Conservation (phyloP, 1,140 invertebrate species). For the Drosophila kikkawai region DNA sequence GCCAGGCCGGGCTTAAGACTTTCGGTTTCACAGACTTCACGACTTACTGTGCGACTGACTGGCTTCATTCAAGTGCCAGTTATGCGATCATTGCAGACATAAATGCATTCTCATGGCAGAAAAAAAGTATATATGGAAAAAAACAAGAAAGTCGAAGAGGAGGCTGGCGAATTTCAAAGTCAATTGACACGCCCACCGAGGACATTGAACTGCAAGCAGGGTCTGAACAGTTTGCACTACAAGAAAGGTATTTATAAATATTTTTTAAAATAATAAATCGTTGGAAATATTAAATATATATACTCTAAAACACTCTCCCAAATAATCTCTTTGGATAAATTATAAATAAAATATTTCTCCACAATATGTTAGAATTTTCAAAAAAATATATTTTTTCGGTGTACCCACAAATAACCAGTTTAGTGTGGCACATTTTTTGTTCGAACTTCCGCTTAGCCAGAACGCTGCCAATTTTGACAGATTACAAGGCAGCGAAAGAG, state of each 20-base stretch:
- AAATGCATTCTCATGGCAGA: slow-evolving; percentile 44
- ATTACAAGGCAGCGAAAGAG: slow-evolving; percentile 71
- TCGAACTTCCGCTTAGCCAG: slow-evolving; percentile 67
- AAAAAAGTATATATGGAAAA: slow-evolving; percentile 9
- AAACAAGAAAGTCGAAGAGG: slow-evolving; percentile 37
- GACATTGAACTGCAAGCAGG: slow-evolving; percentile 60
- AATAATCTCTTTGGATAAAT: too few relatives aligned
- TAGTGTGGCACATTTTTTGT: slow-evolving; percentile 64
- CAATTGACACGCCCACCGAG: slow-evolving; percentile 59
- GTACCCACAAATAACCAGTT: slow-evolving; percentile 73
- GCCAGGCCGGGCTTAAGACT: slow-evolving; percentile 44
- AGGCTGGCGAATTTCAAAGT: slow-evolving; percentile 57
- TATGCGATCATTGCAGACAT: slow-evolving; percentile 52
- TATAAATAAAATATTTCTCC: too few relatives aligned
- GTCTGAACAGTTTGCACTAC: slow-evolving; percentile 9
- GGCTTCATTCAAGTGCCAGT: slow-evolving; percentile 40
- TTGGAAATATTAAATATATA: not conserved
- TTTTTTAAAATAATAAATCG: too few relatives aligned
- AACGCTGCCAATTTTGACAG: slow-evolving; percentile 78
- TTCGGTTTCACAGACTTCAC: slow-evolving; percentile 36
- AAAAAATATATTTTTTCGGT: slow-evolving; percentile 2
- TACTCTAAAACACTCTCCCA: not conserved
- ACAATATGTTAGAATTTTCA: not conserved
- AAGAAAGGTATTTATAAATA: not conserved
- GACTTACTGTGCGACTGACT: slow-evolving; percentile 36